Evolutionary conservation across 2,888 invertebrate species (phyloP), one percentile per base, ranked within the genome.

Genomic region (Scaeva pyrastri): DNA sequence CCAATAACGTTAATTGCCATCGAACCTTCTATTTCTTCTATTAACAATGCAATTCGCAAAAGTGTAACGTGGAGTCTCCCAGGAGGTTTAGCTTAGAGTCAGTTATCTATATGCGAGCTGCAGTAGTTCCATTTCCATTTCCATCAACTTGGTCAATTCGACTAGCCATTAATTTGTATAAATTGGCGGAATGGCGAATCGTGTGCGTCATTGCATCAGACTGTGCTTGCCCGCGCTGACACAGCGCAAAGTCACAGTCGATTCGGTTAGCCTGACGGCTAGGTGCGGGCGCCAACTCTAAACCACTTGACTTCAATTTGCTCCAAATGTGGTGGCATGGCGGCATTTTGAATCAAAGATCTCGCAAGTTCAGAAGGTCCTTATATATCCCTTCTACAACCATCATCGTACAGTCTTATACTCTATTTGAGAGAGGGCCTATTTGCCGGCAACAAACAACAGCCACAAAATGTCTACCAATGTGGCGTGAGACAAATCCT

Each of bases 1-100:
- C 75, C 80, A 85, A 80, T 85, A 74, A 74, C 45, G 73, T 80
- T 85, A 76, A 80, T 80, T 85, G 75, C 80, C 72, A 52, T 48
- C 45, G 21, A 58, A 71, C 12, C n/a, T 73, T 48, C 56, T 48
- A 48, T 56, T 72, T n/a, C 31, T 31, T 43, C 7, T 52, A 36
- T 68, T 36, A 43, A 62, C 71, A 36, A 62, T 75, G 60, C 48
- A 50, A 43, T 62, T 31, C 55, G 60, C 60, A 62, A 36, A 23
- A n/a, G 62, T n/a, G n/a, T 31, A 36, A 14, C 39, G 36, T 31
- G 23, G 11, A 64, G 60, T 21, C 50, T 68, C 70, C 52, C 26
- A 77, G 56, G 48, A 72, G 72, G 36, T 19, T 48, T 8, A 45
- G 6, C 31, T 58, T 19, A 23, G 23, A 52, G 16, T 39, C 50